These are phyloP conservation scores for Psettodes erumei DNA, from an alignment of 2,113 vertebrate genomes.

Conservation along the genomic window DNA sequence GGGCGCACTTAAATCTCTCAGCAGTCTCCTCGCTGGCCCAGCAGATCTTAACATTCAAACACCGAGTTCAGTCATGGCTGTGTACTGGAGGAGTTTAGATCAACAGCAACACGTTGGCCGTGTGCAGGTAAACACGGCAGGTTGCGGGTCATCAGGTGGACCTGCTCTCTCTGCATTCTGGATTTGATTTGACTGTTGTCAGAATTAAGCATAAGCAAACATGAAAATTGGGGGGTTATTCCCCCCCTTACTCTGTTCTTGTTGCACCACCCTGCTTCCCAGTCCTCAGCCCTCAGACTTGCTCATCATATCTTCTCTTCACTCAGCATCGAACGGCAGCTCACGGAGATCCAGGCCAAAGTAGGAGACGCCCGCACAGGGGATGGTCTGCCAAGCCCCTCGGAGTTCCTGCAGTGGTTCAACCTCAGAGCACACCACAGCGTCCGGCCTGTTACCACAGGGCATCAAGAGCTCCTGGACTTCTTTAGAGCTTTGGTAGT, in stretches of 20 bases:
- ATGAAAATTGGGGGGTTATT: not conserved
- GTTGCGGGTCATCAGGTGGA: conserved; percentile 1
- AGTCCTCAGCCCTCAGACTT: conserved; percentile 2
- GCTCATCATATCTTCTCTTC: conserved; percentile 3
- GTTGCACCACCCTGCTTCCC: not conserved
- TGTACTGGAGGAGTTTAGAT: conserved; percentile 1
- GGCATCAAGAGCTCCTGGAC: conserved; percentile 85
- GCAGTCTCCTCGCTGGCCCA: not conserved
- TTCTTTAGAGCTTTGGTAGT: conserved; percentile 94
- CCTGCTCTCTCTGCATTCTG: not conserved
- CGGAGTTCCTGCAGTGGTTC: conserved; percentile 88
- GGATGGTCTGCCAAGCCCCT: conserved; percentile 81
- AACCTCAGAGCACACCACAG: conserved; percentile 77
- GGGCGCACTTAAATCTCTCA: conserved; percentile 15
- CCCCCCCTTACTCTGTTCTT: not conserved
- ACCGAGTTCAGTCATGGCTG: conserved; percentile 1
- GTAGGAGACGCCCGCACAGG: conserved; percentile 81
- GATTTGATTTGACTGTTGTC: conserved; percentile 12
- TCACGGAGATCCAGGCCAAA: conserved; percentile 88
- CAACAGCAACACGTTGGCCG: conserved; percentile 7
- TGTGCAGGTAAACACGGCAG: conserved; percentile 6
- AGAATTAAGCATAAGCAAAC: not conserved
- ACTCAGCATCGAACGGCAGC: conserved; percentile 89
- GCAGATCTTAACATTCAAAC: conserved; percentile 23
- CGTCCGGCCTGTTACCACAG: conserved; percentile 77